Percentiles rank a stretch among this genome's conserved stretches.
These are phyloP conservation scores for Schizopygopsis malacanthus DNA, from an alignment of 2,797 vertebrate species.

Conservation along the genomic window DNA sequence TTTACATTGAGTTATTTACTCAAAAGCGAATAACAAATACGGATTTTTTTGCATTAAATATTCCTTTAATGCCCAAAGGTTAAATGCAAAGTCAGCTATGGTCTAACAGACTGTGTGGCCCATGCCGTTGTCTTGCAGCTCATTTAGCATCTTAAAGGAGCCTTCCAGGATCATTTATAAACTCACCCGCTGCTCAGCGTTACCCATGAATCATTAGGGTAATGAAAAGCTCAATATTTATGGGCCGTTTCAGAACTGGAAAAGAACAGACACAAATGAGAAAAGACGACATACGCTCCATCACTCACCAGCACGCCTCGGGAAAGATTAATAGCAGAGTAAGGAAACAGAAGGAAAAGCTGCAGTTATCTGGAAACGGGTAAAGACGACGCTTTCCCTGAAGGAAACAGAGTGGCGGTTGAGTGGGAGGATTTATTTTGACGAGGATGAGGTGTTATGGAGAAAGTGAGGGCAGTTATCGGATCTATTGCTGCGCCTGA, in stretches of 20 bases:
- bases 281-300: neutral
- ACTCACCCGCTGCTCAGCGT: neutral
- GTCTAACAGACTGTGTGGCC: neutral
- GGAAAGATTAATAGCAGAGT: slow-evolving; percentile 10
- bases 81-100: neutral
- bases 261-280: slow-evolving; percentile 1
- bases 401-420: neutral
- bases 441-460: neutral
- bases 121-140: neutral
- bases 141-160: slow-evolving; percentile 17
- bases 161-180: neutral
- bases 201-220: slow-evolving; percentile 12
- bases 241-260: slow-evolving; percentile 25
- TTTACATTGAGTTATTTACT: neutral
- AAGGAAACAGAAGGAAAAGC: slow-evolving; percentile 12
- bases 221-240: slow-evolving; percentile 36
- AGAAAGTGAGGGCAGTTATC: slow-evolving; percentile 13
- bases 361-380: slow-evolving; percentile 6
- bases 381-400: neutral
- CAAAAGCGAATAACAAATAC: too few relatives aligned
- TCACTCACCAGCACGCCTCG: slow-evolving; percentile 15
- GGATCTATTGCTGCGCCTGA: neutral
- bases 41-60: neutral
- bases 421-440: neutral
- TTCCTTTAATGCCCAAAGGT: neutral